Conservation (phyloP, 2,113 vertebrate species). For the Spheniscus mendiculus region DNA sequence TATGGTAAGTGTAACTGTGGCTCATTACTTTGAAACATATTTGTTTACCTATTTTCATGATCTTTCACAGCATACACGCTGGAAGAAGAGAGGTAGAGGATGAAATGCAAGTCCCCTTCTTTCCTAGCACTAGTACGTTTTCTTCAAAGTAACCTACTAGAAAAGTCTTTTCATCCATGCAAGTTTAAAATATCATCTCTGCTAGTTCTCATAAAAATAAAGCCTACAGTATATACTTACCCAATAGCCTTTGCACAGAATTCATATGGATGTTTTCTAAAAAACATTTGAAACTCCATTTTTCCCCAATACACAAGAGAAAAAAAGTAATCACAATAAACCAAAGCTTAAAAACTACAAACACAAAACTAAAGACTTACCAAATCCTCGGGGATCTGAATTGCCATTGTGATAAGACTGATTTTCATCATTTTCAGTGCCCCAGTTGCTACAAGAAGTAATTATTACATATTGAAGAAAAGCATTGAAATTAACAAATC, state of each 20-base stretch:
- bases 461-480: background rate
- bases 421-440: slow-evolving; percentile 89
- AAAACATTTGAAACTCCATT: background rate
- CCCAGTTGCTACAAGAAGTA: slow-evolving; percentile 89
- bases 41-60: background rate
- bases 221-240: background rate
- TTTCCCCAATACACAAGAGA: background rate
- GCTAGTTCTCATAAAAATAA: background rate
- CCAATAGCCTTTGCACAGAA: background rate
- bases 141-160: background rate
- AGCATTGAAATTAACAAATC: background rate
- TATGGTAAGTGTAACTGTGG: background rate
- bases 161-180: background rate
- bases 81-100: background rate
- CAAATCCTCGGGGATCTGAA: slow-evolving; percentile 95
- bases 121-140: background rate
- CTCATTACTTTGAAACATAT: background rate
- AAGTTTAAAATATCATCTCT: background rate
- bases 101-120: background rate
- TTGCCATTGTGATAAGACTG: slow-evolving; percentile 94
- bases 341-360: background rate
- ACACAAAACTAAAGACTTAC: slow-evolving; percentile 69
- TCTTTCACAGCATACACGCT: background rate
- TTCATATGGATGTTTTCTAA: background rate
- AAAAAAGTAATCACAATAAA: background rate